These are phyloP conservation scores for Masticophis lateralis DNA, from an alignment of 2,797 vertebrate species.

Conservation along the genomic window DNA sequence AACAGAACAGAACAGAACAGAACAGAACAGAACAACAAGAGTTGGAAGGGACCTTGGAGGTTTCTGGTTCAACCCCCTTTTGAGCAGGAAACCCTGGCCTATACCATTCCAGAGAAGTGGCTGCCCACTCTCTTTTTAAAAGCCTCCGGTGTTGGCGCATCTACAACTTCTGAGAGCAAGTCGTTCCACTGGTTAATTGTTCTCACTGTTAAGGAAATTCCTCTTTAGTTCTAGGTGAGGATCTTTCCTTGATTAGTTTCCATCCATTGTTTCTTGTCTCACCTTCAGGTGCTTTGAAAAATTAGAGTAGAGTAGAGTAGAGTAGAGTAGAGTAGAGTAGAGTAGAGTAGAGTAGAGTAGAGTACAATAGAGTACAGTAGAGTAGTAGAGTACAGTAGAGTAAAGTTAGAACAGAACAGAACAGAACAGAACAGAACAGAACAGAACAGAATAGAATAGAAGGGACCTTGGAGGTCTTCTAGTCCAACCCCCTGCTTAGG, in stretches of 20 bases:
- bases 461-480: not conserved
- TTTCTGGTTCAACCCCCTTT: not conserved
- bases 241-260: not conserved
- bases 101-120: not conserved
- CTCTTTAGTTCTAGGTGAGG: not conserved
- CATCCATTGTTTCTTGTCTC: not conserved
- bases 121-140: not conserved
- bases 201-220: too few species aligned
- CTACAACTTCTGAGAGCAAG: too few species aligned
- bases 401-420: too few species aligned
- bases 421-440: too few species aligned
- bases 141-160: too few species aligned
- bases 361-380: too few species aligned
- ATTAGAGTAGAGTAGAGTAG: not conserved
- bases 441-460: not conserved
- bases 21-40: not conserved
- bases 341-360: too few species aligned
- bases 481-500: not conserved
- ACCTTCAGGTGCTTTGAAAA: not conserved
- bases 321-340: too few species aligned
- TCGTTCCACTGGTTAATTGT: too few species aligned
- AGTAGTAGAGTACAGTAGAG: too few species aligned
- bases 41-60: not conserved
- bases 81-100: not conserved
- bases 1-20: not conserved